Evolutionary conservation across 1,140 invertebrate species (phyloP).

Genomic region (Saccostrea glomerata): DNA sequence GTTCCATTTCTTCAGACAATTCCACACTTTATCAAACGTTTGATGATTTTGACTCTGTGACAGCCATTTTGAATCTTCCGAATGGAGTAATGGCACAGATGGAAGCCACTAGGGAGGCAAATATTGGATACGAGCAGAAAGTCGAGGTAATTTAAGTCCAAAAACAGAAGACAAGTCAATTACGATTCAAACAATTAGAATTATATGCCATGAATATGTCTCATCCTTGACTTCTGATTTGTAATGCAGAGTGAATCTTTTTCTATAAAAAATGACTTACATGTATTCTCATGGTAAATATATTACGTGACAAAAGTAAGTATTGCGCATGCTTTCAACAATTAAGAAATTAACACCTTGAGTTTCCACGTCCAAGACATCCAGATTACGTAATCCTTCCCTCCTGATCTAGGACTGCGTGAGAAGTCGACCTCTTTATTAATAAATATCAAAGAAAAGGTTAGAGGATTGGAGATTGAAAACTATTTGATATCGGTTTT

Average conservation of each 20-base stretch:
- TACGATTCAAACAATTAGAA: neutral
- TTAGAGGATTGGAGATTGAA: no score
- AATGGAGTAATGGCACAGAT: conserved; percentile 45
- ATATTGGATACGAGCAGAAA: conserved; percentile 50
- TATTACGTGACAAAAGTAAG: no score
- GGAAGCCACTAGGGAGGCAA: conserved; percentile 23
- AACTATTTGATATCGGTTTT: neutral
- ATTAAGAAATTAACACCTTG: no score
- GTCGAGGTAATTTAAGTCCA: conserved; percentile 36
- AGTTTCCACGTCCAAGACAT: conserved; percentile 4
- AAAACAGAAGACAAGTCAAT: neutral
- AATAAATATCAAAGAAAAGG: no score
- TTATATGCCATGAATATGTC: neutral
- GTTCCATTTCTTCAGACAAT: conserved; percentile 15
- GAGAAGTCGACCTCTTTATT: no score
- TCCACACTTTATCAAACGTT: conserved; percentile 35
- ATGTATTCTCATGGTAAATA: neutral
- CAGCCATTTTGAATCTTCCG: conserved; percentile 48
- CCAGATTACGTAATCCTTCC: neutral
- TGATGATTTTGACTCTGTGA: conserved; percentile 47
- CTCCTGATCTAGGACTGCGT: no score
- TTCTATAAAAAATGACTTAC: no score
- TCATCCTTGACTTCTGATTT: no score
- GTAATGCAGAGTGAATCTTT: no score
- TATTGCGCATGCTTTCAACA: no score